Conservation (phyloP, 2,888 invertebrate species). For the Chrysina gloriosa region DNA sequence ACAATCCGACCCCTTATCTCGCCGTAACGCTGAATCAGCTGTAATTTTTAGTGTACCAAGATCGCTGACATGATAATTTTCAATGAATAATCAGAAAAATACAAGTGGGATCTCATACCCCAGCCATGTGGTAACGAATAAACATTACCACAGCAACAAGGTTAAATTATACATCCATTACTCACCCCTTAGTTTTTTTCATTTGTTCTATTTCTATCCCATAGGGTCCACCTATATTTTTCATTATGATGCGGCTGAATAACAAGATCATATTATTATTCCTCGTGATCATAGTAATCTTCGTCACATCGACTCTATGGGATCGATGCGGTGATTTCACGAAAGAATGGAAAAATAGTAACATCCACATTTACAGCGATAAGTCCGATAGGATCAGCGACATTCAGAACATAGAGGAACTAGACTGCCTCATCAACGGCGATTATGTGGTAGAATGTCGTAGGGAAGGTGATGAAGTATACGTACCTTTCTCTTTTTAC, state of each 20-base stretch:
- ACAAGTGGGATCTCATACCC: conserved; percentile 49
- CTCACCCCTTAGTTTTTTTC: conserved; percentile 9
- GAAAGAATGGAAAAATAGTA: conserved; percentile 45
- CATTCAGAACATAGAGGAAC: conserved; percentile 71
- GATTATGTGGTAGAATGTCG: conserved; percentile 70
- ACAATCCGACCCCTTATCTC: conserved; percentile 26
- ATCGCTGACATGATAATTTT: conserved; percentile 48
- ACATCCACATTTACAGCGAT: conserved; percentile 47
- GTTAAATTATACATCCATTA: conserved; percentile 47
- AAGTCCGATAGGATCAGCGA: conserved; percentile 58
- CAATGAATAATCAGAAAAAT: conserved; percentile 56
- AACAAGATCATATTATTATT: conserved; percentile 78
- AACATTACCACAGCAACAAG: conserved; percentile 58
- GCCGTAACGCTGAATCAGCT: conserved; percentile 27
- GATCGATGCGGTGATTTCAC: conserved; percentile 77
- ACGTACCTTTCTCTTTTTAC: conserved; percentile 90
- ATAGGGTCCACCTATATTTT: conserved; percentile 64
- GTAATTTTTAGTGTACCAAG: conserved; percentile 24
- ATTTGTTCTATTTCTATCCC: conserved; percentile 46
- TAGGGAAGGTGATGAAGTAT: conserved; percentile 87
- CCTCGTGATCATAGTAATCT: conserved; percentile 73
- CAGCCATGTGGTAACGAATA: conserved; percentile 57
- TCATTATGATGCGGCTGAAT: conserved; percentile 82
- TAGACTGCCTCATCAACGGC: conserved; percentile 90
- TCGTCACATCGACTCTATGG: conserved; percentile 80